Conservation (phyloP, 2,113 vertebrate species). For the Notarius quadriscutis region DNA sequence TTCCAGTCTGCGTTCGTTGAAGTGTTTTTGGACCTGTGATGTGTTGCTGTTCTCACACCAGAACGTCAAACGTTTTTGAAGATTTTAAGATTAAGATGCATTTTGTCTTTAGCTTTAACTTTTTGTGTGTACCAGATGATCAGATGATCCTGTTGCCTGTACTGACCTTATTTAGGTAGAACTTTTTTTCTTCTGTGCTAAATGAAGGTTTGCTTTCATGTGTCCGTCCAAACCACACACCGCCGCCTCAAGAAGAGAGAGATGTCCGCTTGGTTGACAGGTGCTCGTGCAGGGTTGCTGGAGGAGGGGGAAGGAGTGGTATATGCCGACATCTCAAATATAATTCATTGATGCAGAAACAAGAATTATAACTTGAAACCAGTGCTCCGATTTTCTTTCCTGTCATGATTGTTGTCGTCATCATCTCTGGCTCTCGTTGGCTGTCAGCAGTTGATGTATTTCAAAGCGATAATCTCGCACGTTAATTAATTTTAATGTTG, state of each 20-base stretch:
- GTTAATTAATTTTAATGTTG: too few relatives aligned
- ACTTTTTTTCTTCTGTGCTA: neutral
- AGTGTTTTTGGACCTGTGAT: neutral
- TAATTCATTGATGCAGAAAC: too few relatives aligned
- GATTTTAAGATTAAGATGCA: neutral
- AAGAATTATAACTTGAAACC: too few relatives aligned
- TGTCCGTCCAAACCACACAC: conserved; percentile 57
- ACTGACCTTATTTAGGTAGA: neutral
- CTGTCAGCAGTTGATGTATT: too few relatives aligned
- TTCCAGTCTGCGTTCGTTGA: neutral
- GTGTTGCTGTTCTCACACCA: neutral
- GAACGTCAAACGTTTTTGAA: neutral
- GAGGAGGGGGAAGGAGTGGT: too few relatives aligned
- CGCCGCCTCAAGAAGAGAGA: conserved; percentile 51
- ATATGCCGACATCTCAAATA: too few relatives aligned
- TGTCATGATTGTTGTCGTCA: too few relatives aligned
- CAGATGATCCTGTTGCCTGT: neutral
- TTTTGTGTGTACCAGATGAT: neutral
- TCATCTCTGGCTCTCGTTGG: too few relatives aligned
- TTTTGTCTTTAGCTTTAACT: neutral
- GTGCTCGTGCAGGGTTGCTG: conserved; percentile 43
- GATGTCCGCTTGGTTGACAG: conserved; percentile 60
- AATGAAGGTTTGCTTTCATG: neutral
- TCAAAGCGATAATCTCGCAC: too few relatives aligned
- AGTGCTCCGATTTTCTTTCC: too few relatives aligned